phyloP scores from a whole-genome alignment of 2,797 vertebrate species.

The Gephyroberyx darwinii region DNA sequence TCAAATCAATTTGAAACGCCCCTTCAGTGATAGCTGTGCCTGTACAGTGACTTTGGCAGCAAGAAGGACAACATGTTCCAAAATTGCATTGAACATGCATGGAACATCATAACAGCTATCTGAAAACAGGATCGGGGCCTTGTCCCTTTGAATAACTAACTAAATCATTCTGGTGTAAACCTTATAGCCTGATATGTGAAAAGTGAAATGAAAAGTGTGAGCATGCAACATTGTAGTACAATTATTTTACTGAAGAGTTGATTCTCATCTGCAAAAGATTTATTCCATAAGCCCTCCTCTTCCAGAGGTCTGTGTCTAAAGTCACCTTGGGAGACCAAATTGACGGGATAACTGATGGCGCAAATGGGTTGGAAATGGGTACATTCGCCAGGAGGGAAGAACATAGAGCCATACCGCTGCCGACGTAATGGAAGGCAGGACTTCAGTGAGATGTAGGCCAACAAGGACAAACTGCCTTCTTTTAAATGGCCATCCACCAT shows the following conservation, averaged over 20 bases:
- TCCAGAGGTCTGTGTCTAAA: slow-evolving; percentile 71
- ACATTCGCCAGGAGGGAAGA: slow-evolving; percentile 48
- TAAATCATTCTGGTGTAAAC: slow-evolving; percentile 12
- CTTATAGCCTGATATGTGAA: background rate
- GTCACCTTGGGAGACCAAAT: slow-evolving; percentile 83
- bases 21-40: slow-evolving; percentile 33
- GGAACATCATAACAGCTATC: slow-evolving; percentile 45
- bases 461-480: slow-evolving; percentile 68
- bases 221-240: background rate
- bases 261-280: slow-evolving; percentile 47
- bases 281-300: slow-evolving; percentile 37
- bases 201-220: background rate
- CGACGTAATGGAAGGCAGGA: slow-evolving; percentile 40
- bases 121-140: slow-evolving; percentile 52
- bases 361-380: slow-evolving; percentile 64
- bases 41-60: slow-evolving; percentile 68
- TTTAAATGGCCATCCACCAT: slow-evolving; percentile 55
- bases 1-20: slow-evolving; percentile 15
- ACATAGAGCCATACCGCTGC: slow-evolving; percentile 34
- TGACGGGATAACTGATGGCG: slow-evolving; percentile 76
- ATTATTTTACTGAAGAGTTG: slow-evolving; percentile 34
- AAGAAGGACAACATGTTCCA: slow-evolving; percentile 75
- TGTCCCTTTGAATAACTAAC: slow-evolving; percentile 30
- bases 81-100: slow-evolving; percentile 61
- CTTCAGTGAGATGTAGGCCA: slow-evolving; percentile 46